A percentile compares a stretch with the other conserved stretches of the same genome.
These are phyloP conservation scores for Alexandromys fortis DNA, from an alignment of 2,113 vertebrate species.

Conservation along the genomic window DNA sequence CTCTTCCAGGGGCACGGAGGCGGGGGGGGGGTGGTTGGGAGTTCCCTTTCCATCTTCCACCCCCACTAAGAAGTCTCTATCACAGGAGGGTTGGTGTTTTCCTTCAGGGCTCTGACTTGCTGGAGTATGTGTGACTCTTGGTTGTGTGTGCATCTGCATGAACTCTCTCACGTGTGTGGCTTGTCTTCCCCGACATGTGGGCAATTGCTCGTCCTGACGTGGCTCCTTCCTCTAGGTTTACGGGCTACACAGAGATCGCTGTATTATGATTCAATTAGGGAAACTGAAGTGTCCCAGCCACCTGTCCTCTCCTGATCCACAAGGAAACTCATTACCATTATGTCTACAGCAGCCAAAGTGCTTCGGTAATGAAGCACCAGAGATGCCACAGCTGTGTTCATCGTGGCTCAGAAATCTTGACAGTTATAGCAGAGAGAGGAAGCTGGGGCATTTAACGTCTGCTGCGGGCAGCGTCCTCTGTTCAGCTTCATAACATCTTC, in stretches of 20 bases:
- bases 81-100: not conserved
- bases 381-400: not conserved
- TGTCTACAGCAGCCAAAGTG: not conserved
- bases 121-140: not conserved
- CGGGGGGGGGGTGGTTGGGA: no score
- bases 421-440: not conserved
- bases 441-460: fast-evolving
- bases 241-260: not conserved
- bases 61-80: not conserved
- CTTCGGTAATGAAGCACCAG: not conserved
- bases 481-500: not conserved
- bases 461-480: not conserved
- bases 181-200: not conserved
- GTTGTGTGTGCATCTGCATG: not conserved
- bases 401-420: not conserved
- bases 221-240: not conserved
- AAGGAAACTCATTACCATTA: not conserved
- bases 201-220: not conserved
- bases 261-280: slow-evolving; percentile 23
- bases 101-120: not conserved
- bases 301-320: not conserved
- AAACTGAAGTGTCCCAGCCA: not conserved
- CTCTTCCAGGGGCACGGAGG: no score
- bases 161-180: not conserved
- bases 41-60: not conserved